These are phyloP conservation scores for Malacoctenus gilli DNA, from an alignment of 2,797 vertebrate species.

Conservation along the genomic window DNA sequence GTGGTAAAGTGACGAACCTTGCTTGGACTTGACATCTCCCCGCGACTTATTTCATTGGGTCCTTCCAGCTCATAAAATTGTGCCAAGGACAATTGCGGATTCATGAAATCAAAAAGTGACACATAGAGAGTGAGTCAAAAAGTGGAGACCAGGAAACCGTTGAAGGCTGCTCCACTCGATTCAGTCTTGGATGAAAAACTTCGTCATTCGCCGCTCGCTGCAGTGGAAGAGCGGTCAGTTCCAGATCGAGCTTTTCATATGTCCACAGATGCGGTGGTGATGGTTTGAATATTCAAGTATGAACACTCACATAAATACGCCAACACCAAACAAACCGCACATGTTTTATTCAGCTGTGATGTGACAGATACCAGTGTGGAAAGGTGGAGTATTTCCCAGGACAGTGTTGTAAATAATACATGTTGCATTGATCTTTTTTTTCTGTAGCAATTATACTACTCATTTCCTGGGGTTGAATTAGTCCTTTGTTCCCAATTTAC, in stretches of 20 bases:
- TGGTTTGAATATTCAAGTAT: conserved; percentile 3
- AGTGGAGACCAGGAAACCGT: conserved; percentile 49
- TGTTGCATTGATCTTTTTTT: conserved; percentile 37
- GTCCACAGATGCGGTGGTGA: conserved; percentile 5
- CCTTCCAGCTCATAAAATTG: conserved; percentile 52
- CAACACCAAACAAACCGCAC: conserved; percentile 1
- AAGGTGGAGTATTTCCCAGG: conserved; percentile 43
- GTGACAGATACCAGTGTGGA: conserved; percentile 19
- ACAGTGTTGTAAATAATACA: conserved; percentile 19
- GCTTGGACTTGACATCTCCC: conserved; percentile 22
- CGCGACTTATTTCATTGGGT: conserved; percentile 51
- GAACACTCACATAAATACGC: not conserved
- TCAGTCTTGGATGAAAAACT: not conserved
- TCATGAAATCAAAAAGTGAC: conserved; percentile 47
- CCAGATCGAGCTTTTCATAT: not conserved
- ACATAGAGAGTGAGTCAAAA: conserved; percentile 51
- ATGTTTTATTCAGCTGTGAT: conserved; percentile 39
- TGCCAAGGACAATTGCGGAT: conserved; percentile 67
- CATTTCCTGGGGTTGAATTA: conserved; percentile 38
- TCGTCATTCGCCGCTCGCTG: no score
- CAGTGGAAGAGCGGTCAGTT: not conserved
- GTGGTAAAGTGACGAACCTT: conserved; percentile 13
- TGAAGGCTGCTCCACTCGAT: conserved; percentile 43
- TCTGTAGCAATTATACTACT: conserved; percentile 26
- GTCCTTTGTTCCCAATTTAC: conserved; percentile 23